Percentiles rank a stretch among this genome's conserved stretches.
Evolutionary conservation across 2,113 vertebrate genomes (phyloP).

Genomic region (Cyphomyrus discorhynchus): DNA sequence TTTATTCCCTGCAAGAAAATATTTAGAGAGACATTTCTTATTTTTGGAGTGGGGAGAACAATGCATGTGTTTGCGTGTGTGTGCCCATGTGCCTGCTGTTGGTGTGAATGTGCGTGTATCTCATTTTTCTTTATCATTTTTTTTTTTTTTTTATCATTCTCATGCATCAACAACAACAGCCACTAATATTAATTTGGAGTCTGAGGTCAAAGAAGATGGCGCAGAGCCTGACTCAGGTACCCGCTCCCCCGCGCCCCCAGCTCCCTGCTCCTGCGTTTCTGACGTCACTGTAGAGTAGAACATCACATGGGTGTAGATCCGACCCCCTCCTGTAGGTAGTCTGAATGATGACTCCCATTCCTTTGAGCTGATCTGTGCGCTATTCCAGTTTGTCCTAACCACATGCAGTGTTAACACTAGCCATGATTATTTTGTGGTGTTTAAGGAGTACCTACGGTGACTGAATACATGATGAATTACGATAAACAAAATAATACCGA

Average conservation of each 20-base stretch:
- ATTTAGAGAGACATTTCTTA: slow-evolving; percentile 21
- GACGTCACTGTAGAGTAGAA: neutral
- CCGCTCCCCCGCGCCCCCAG: neutral
- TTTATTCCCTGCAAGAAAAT: neutral
- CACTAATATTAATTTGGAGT: slow-evolving; percentile 46
- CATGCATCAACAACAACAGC: slow-evolving; percentile 39
- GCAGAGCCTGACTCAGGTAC: slow-evolving; percentile 37
- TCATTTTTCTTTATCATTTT: neutral
- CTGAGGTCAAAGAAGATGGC: slow-evolving; percentile 39
- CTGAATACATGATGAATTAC: neutral
- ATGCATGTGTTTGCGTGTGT: slow-evolving; percentile 1
- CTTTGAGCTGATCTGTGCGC: neutral
- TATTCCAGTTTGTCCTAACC: neutral
- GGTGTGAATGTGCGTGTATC: slow-evolving; percentile 12
- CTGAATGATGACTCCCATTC: neutral
- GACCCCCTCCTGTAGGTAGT: neutral
- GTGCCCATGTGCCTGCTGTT: slow-evolving; percentile 8
- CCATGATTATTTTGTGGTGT: neutral
- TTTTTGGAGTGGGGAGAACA: slow-evolving; percentile 24
- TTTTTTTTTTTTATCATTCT: slow-evolving; percentile 13
- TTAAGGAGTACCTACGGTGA: neutral
- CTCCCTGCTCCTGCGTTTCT: neutral
- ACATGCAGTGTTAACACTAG: neutral
- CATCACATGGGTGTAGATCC: neutral
- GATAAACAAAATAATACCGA: neutral